Conservation (phyloP, 2,113 vertebrate genomes). For the Gymnobelideus leadbeateri region DNA sequence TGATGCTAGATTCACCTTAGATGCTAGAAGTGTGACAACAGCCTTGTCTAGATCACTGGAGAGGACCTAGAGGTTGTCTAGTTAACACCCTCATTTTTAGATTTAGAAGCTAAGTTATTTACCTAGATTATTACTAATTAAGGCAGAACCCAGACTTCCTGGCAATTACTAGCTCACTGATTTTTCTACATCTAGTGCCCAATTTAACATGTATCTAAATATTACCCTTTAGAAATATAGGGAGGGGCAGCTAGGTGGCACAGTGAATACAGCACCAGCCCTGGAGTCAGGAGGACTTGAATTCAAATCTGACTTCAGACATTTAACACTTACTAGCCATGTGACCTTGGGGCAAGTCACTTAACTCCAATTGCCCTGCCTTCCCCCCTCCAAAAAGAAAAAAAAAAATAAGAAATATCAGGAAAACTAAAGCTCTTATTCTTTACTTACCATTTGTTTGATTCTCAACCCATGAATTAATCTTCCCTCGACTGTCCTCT, state of each 20-base stretch:
- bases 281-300: too few relatives aligned
- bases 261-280: too few relatives aligned
- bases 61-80: neutral
- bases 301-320: too few relatives aligned
- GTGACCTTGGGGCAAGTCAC: too few relatives aligned
- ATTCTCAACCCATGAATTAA: constrained; percentile 93
- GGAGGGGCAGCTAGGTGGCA: neutral
- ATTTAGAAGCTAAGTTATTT: neutral
- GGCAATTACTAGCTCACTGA: neutral
- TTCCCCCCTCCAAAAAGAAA: too few relatives aligned
- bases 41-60: neutral
- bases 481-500: constrained; percentile 87
- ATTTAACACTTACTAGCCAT: too few relatives aligned
- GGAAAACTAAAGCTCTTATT: neutral
- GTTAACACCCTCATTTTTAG: neutral
- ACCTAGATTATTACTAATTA: neutral
- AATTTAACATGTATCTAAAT: neutral
- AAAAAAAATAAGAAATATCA: neutral
- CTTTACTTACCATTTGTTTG: constrained; percentile 89
- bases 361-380: too few relatives aligned
- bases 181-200: neutral
- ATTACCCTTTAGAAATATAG: neutral
- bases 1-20: neutral
- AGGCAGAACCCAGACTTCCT: neutral
- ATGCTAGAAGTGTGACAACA: neutral